Base-by-base conservation (phyloP, 2,113 vertebrate species). In the Dipodomys spectabilis region DNA sequence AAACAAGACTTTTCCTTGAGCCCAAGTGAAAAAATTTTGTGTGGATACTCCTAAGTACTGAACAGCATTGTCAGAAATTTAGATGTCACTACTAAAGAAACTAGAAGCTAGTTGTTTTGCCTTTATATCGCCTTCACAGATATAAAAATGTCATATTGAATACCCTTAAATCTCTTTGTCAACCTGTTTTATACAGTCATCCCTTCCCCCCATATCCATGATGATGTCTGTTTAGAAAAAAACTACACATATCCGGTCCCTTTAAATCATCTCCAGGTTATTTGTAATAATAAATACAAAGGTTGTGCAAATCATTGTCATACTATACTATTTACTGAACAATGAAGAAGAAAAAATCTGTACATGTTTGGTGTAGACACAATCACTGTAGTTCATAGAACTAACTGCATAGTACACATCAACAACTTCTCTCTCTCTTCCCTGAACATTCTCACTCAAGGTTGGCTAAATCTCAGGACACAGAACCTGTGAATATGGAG, bases 91-190 rank as follows among this genome's bases (percentile, higher is more conserved):
- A 44, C 49, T 53, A 8, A 6, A 9, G 6, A n/a, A 2, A 20
- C 60, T 86, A 89, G n/a, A 85, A 81, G 83, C n/a, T 81, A 49
- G 28, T 22, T 88, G 27, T 22, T 32, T 78, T 90, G 15, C 68
- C 73, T 77, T 91, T 73, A 44, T n/a, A 57, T 28, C 12, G 15
- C 27, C 69, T 82, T 88, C 71, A 68, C 8, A 28, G 39, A 49
- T 82, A 60, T 5, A 39, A 39, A 18, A 53, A 32, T 19, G 2
- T 22, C 19, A 11, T 64, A 27, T 72, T 57, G 71, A 84, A 30
- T 30, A 20, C 32, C 25, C 39, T 60, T 85, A 85, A 77, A 3
- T 12, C 18, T 39, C 91, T 32, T 83, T 73, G 80, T 79, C 72
- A 86, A 18, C 32, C 30, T 53, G 60, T 60, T 77, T 49, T 6